phyloP scores from a whole-genome alignment of 2,888 invertebrate species.

The Microplitis deprimator region DNA sequence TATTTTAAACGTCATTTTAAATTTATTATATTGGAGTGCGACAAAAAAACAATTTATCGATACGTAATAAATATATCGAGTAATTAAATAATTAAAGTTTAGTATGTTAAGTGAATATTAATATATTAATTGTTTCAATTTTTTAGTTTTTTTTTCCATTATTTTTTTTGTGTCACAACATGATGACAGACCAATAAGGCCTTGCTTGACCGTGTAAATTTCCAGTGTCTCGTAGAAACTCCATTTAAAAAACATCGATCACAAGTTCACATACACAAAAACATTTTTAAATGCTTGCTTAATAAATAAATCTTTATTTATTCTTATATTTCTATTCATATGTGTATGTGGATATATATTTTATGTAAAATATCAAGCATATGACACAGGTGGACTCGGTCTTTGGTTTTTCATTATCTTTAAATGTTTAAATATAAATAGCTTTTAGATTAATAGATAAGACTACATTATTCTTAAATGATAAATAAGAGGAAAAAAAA shows the following conservation, averaged over 20 bases:
- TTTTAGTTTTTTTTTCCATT: not conserved
- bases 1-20: not conserved
- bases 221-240: constrained; percentile 9
- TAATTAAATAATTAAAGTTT: not conserved
- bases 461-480: not conserved
- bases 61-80: not conserved
- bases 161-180: constrained; percentile 14
- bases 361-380: not conserved
- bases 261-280: not conserved
- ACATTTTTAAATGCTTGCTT: not conserved
- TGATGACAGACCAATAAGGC: not conserved
- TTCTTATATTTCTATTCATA: not conserved
- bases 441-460: not conserved
- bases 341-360: not conserved
- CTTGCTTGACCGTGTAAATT: constrained; percentile 18
- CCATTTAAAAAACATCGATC: constrained; percentile 22
- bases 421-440: not conserved
- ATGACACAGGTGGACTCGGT: not conserved
- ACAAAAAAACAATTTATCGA: not conserved
- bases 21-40: not conserved
- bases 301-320: not conserved
- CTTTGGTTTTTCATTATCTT: not conserved
- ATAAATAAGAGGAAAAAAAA: not conserved
- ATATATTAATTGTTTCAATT: not conserved
- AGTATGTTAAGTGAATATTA: not conserved